Conservation (phyloP, 1,140 invertebrate genomes). For the Amyelois transitella region DNA sequence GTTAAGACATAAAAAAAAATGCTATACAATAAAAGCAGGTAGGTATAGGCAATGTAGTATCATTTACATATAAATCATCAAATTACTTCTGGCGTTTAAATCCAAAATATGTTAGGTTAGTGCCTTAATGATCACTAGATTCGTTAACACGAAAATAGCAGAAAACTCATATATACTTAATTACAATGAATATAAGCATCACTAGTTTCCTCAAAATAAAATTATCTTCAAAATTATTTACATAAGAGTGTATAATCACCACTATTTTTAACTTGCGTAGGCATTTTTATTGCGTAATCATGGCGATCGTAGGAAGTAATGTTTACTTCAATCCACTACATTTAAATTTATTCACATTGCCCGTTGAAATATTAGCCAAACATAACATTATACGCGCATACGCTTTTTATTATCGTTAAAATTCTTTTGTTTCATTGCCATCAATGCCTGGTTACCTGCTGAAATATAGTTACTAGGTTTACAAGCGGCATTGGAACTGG, state of each 20-base stretch:
- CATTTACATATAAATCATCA: no score
- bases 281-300: constrained; percentile 12
- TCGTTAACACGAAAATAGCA: no score
- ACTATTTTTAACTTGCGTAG: constrained; percentile 23
- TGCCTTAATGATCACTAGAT: no score
- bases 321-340: constrained; percentile 28
- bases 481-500: background rate
- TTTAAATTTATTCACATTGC: constrained; percentile 23
- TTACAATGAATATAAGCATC: no score
- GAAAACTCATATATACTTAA: no score
- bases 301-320: constrained; percentile 7
- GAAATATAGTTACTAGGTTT: background rate
- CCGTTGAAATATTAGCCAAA: constrained; percentile 23
- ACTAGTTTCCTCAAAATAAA: background rate
- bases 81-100: no score
- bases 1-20: no score
- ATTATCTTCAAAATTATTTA: background rate
- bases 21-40: no score
- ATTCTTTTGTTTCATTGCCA: background rate
- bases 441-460: background rate
- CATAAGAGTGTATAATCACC: constrained; percentile 23
- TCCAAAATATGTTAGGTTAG: no score
- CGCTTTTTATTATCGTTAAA: background rate
- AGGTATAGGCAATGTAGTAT: no score
- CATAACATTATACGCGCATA: constrained; percentile 1